Base-by-base conservation (phyloP, 2,888 invertebrate species). In the Corbicula japonica region DNA sequence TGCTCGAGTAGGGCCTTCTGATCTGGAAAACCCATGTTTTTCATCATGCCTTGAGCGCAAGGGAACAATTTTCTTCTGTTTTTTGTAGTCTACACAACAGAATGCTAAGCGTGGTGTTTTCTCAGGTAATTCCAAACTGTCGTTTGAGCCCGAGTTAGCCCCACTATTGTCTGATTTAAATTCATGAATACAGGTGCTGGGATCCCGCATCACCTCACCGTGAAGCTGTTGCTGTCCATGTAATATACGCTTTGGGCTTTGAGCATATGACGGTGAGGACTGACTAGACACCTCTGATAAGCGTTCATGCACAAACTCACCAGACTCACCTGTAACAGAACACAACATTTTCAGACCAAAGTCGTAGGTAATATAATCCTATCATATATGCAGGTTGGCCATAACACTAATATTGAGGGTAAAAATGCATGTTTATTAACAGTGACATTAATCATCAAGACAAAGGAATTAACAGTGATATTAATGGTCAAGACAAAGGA, bases 81-180 rank as follows among this genome's bases (percentile, higher is more conserved):
- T 82, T 41, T 82, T 82, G 38, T 82, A 82, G 34, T 82, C 82
- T 18, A 82, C 82, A 76, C 82, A 82, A 72, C 82, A 82, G 21
- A 82, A 82, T 15, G 77, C 30, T 32, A 77, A 41, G 38, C 68
- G 54, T 21, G 77, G 54, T 30, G 68, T 68, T 26, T 44, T 62
- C 23, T 77, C 77, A 3, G 66, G 66, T 12, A 66, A 21, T 54
- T 66, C 66, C 10, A 66, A 23, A n/a, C 54, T 66, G 21, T 60
- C 66, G 30, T 30, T 54, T 0, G 66, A 66, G 12, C 54, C 34
- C 1, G 41, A 23, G 10, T 26, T 10, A 1, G 50, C 26, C 15
- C 35, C 52, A 23, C 28, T n/a, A 30, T 1, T n/a, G 8, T 66
- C 54, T n/a, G 35, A 8, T 4, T 34, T 35, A 18, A n/a, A 21